These are phyloP conservation scores for Lutraria lutraria DNA, from an alignment of 2,888 invertebrate genomes.

Conservation along the genomic window DNA sequence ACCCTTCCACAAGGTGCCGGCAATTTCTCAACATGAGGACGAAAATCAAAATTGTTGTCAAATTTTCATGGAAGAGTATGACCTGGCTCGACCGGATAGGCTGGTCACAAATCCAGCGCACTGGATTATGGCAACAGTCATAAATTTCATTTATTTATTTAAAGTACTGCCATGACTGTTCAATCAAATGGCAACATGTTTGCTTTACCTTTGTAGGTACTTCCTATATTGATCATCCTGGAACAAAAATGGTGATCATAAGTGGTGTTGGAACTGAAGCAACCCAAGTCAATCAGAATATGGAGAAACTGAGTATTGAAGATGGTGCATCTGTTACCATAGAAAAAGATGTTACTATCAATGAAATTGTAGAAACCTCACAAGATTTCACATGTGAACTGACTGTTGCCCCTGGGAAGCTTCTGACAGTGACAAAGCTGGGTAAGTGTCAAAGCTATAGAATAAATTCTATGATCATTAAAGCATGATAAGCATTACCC, in stretches of 20 bases:
- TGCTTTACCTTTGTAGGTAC: conserved; percentile 61
- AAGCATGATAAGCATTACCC: neutral
- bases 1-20: too few species aligned
- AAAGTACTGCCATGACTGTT: neutral
- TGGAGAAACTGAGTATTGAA: conserved; percentile 62
- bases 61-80: too few species aligned
- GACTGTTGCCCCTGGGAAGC: conserved; percentile 8
- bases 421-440: neutral
- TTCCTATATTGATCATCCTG: conserved; percentile 57
- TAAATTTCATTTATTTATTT: neutral
- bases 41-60: too few species aligned
- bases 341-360: conserved; percentile 53
- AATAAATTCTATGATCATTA: neutral
- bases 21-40: too few species aligned
- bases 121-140: too few species aligned
- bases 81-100: too few species aligned
- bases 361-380: neutral
- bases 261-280: conserved; percentile 40
- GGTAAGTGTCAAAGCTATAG: neutral
- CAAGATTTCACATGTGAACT: conserved; percentile 26
- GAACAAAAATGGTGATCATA: conserved; percentile 37
- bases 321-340: conserved; percentile 65
- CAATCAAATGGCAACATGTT: neutral
- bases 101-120: too few species aligned
- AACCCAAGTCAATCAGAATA: conserved; percentile 44